phyloP scores from a whole-genome alignment of 2,888 invertebrate species.

The Eilema depressum region DNA sequence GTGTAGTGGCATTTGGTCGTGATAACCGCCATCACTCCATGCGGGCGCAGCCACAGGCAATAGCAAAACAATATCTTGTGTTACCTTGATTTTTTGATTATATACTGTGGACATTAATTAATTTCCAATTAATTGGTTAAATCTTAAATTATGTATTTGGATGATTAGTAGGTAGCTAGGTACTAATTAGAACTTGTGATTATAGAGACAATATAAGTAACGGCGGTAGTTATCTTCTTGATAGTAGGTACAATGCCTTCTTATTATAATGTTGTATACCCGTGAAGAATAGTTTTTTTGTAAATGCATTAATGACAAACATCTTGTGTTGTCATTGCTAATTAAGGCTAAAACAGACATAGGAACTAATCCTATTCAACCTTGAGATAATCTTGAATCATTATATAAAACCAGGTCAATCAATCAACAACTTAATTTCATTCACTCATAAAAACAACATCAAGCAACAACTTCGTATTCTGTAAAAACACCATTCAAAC shows the following conservation, averaged over 20 bases:
- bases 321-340: no score
- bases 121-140: no score
- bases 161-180: no score
- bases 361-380: not conserved
- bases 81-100: no score
- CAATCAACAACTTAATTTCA: constrained; percentile 12
- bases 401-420: constrained; percentile 4
- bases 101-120: no score
- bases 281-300: not conserved
- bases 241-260: not conserved
- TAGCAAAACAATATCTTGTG: no score
- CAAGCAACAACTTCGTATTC: constrained; percentile 21
- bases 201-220: not conserved
- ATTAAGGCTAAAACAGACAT: not conserved
- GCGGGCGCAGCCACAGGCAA: no score
- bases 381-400: constrained; percentile 8
- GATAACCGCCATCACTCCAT: no score
- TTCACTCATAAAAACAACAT: constrained; percentile 8
- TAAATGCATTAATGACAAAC: no score
- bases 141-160: no score
- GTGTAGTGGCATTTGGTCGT: no score
- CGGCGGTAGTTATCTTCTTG: not conserved
- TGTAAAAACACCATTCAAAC: constrained; percentile 41
- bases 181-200: not conserved
- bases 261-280: not conserved